A percentile compares a stretch with the other conserved stretches of the same genome.
Conservation (phyloP, 2,113 vertebrate genomes). For the Pelvicachromis taeniatus region DNA sequence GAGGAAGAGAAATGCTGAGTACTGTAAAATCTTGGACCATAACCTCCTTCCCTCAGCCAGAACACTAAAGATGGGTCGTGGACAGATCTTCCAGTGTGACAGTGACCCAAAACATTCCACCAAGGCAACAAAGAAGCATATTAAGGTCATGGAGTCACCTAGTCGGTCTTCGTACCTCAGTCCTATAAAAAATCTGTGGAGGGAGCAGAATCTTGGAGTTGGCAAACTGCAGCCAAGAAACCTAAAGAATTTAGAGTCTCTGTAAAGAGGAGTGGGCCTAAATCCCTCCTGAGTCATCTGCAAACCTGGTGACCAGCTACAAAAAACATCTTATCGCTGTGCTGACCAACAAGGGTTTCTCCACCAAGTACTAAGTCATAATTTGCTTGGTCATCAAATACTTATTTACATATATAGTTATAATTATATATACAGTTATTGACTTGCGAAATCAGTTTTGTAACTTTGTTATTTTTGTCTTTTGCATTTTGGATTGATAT, state of each 20-base stretch:
- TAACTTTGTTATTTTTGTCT: neutral
- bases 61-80: neutral
- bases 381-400: neutral
- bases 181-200: neutral
- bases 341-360: neutral
- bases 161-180: neutral
- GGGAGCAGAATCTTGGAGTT: neutral
- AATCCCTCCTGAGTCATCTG: neutral
- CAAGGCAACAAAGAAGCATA: neutral
- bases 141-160: neutral
- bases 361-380: neutral
- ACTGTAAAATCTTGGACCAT: neutral
- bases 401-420: neutral
- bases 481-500: neutral
- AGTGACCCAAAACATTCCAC: neutral
- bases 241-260: neutral
- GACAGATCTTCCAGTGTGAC: neutral
- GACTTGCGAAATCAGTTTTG: neutral
- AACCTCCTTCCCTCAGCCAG: neutral
- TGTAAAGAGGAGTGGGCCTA: neutral
- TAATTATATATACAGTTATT: neutral
- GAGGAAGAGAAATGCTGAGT: neutral
- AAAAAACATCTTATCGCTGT: neutral
- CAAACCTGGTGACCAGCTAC: neutral
- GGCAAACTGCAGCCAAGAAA: neutral